Percentiles rank a stretch among this genome's conserved stretches.
Evolutionary conservation across 2,888 invertebrate genomes (phyloP).

Genomic region (Thecocarcelia acutangulata): DNA sequence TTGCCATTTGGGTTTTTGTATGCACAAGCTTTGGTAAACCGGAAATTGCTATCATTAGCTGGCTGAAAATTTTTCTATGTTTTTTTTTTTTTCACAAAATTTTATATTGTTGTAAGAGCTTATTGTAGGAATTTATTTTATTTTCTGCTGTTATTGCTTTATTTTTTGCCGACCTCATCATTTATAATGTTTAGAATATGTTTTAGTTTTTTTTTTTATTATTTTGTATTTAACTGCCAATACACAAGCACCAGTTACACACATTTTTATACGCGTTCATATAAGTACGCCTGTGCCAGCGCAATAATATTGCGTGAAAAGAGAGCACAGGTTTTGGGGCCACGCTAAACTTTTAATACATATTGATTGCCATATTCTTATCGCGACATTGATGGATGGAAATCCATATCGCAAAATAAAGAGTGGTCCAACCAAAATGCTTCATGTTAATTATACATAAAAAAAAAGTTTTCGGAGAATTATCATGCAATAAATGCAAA

Average conservation of each 20-base stretch:
- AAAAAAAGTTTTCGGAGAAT: too few species aligned
- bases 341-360: too few species aligned
- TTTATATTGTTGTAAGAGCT: constrained; percentile 36
- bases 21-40: constrained; percentile 51
- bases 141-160: constrained; percentile 35
- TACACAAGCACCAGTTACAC: constrained; percentile 2
- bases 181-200: constrained; percentile 61
- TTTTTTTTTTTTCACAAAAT: constrained; percentile 30
- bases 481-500: too few species aligned
- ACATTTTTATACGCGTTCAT: too few species aligned
- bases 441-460: too few species aligned
- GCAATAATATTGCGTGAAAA: too few species aligned
- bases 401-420: too few species aligned
- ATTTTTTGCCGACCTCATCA: constrained; percentile 51
- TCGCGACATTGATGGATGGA: too few species aligned
- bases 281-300: too few species aligned
- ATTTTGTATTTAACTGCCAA: constrained; percentile 35
- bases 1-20: constrained; percentile 29
- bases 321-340: too few species aligned
- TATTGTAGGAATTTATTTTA: constrained; percentile 40
- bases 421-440: too few species aligned
- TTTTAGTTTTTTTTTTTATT: constrained; percentile 24
- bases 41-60: constrained; percentile 67
- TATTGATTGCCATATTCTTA: too few species aligned
- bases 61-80: constrained; percentile 45